These are phyloP conservation scores for Yasuhikotakia modesta DNA, from an alignment of 2,797 vertebrate genomes.

Conservation along the genomic window DNA sequence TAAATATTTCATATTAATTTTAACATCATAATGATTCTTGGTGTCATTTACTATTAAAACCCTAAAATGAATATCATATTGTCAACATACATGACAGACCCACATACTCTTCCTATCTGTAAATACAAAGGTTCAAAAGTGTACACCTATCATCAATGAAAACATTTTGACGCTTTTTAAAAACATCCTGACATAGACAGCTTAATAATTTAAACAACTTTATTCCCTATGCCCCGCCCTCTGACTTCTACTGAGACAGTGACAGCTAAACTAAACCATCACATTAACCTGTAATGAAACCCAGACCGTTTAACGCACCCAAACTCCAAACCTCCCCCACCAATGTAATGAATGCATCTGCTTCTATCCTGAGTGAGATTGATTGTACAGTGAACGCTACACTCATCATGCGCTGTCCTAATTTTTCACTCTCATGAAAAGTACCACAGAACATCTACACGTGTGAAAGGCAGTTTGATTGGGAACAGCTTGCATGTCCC, in stretches of 20 bases:
- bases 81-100: no score
- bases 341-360: conserved; percentile 54
- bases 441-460: conserved; percentile 58
- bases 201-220: not conserved
- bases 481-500: conserved; percentile 61
- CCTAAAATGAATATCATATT: not conserved
- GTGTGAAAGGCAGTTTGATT: conserved; percentile 58
- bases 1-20: no score
- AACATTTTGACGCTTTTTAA: not conserved
- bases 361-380: conserved; percentile 60
- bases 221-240: not conserved
- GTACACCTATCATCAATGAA: not conserved
- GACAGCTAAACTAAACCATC: conserved; percentile 20
- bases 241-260: not conserved
- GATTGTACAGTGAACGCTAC: conserved; percentile 55
- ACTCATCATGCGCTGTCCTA: conserved; percentile 55
- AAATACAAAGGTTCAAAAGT: not conserved
- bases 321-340: conserved; percentile 31
- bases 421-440: conserved; percentile 63
- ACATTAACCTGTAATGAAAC: conserved; percentile 40
- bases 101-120: not conserved
- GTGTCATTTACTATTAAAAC: no score
- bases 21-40: no score
- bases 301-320: conserved; percentile 24
- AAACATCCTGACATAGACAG: conserved; percentile 6